Conservation (phyloP, 2,113 vertebrate genomes). For the Syrrhaptes paradoxus region DNA sequence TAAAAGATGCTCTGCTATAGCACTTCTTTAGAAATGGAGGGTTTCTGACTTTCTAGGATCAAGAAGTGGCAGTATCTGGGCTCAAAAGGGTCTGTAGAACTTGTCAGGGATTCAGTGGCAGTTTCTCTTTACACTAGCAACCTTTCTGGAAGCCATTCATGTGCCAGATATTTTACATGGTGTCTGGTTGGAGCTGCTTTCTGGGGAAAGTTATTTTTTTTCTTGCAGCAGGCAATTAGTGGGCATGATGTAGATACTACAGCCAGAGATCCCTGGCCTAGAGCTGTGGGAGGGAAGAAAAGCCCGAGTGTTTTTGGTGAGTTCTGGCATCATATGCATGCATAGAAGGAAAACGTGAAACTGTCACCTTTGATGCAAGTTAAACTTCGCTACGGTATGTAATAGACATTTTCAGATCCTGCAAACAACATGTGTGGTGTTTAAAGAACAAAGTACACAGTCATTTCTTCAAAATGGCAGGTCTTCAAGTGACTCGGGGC, state of each 20-base stretch:
- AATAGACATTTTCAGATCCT: background rate
- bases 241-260: background rate
- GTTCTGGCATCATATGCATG: background rate
- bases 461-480: background rate
- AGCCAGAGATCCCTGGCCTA: background rate
- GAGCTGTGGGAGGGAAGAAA: background rate
- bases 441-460: background rate
- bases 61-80: background rate
- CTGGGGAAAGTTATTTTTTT: background rate
- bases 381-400: background rate
- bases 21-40: background rate
- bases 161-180: rapidly evolving
- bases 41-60: background rate
- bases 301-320: background rate
- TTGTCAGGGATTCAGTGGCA: background rate
- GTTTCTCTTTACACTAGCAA: background rate
- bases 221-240: background rate
- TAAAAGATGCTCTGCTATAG: background rate
- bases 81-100: background rate
- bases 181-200: background rate
- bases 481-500: background rate
- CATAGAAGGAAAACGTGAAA: background rate
- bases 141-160: background rate
- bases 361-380: background rate
- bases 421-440: background rate